These are phyloP conservation scores for Pachydiplax longipennis DNA, from an alignment of 2,888 invertebrate genomes.

Conservation along the genomic window DNA sequence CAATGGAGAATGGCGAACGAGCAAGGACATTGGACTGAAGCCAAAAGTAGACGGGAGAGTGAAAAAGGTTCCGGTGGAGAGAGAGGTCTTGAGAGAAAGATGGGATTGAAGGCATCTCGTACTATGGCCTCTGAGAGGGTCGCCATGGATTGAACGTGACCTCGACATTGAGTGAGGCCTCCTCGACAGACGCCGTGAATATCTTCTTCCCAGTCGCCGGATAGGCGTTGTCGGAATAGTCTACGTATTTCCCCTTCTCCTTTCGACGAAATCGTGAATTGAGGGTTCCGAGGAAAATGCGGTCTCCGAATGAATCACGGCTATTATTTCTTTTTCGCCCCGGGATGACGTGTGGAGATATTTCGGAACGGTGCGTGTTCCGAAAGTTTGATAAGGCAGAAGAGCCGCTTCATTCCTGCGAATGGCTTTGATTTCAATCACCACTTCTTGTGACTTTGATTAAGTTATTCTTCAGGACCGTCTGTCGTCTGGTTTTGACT, in stretches of 20 bases:
- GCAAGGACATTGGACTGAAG: neutral
- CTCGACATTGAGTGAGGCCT: neutral
- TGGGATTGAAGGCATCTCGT: neutral
- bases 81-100: neutral
- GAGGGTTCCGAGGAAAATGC: neutral
- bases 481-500: neutral
- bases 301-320: neutral
- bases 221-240: neutral
- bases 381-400: neutral
- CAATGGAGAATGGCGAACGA: neutral
- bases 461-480: neutral
- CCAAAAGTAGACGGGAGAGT: neutral
- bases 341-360: neutral
- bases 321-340: neutral
- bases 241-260: neutral
- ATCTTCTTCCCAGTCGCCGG: neutral
- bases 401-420: neutral
- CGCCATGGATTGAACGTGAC: neutral
- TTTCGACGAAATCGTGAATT: neutral
- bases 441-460: neutral
- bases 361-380: neutral
- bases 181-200: neutral
- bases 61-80: neutral
- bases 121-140: neutral
- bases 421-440: neutral